phyloP scores from a whole-genome alignment of 2,113 vertebrate genomes.

The Vidua chalybeata region DNA sequence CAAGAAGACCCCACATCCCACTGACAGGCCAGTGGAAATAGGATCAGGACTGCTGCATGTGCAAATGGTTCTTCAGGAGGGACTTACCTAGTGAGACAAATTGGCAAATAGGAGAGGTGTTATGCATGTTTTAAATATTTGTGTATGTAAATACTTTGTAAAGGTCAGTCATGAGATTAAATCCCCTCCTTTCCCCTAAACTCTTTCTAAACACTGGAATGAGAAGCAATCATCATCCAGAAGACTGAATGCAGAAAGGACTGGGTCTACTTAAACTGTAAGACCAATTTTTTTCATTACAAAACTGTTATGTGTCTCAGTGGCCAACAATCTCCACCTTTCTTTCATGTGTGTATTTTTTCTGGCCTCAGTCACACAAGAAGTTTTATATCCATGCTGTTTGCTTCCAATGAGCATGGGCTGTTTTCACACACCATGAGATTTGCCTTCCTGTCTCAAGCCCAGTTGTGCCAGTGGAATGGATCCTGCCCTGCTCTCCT shows the following conservation, averaged over 20 bases:
- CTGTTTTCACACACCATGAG: neutral
- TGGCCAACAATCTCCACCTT: neutral
- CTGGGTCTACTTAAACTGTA: neutral
- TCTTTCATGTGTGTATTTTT: neutral
- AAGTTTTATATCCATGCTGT: neutral
- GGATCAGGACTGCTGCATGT: neutral
- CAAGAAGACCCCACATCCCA: neutral
- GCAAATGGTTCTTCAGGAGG: neutral
- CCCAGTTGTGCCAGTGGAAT: neutral
- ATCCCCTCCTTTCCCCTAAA: neutral
- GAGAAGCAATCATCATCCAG: neutral
- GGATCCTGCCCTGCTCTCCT: neutral
- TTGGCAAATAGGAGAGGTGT: neutral
- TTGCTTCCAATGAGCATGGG: neutral
- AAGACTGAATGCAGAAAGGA: neutral
- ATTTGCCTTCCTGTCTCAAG: neutral
- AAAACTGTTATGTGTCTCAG: neutral
- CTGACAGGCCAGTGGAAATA: neutral
- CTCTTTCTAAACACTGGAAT: neutral
- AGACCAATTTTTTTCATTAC: neutral
- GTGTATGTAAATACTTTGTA: neutral
- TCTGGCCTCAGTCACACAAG: neutral
- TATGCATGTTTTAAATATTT: neutral
- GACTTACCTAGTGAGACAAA: neutral
- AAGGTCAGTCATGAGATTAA: neutral